phyloP scores from a whole-genome alignment of 2,888 invertebrate genomes.

The Cryptocheilus praepositus region DNA sequence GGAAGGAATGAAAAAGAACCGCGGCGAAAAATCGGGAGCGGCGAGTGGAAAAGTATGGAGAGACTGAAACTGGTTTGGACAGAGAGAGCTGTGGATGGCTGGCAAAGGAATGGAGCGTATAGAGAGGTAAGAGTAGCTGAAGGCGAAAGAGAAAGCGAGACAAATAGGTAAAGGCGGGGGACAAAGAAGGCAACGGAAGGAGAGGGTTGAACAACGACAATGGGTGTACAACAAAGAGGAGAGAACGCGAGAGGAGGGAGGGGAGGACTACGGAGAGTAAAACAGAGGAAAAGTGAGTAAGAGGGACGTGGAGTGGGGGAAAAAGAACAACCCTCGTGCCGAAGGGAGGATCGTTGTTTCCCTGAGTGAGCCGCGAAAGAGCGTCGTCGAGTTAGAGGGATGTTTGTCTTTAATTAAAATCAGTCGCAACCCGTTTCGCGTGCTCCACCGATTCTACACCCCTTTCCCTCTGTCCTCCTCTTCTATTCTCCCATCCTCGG shows the following conservation, averaged over 20 bases:
- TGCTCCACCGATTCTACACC: conserved; percentile 21
- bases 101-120: background rate
- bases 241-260: conserved; percentile 3
- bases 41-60: background rate
- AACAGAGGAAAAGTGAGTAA: conserved; percentile 6
- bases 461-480: conserved; percentile 1
- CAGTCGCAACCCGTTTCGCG: conserved; percentile 56
- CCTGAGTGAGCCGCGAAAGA: conserved; percentile 52
- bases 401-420: conserved; percentile 74
- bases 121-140: background rate
- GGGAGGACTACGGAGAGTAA: background rate
- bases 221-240: conserved; percentile 27
- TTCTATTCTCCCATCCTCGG: background rate
- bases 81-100: background rate
- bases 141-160: background rate
- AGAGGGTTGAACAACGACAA: background rate
- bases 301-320: conserved; percentile 19
- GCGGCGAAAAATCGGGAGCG: background rate
- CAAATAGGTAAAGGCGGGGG: background rate
- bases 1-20: conserved; percentile 24
- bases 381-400: conserved; percentile 58
- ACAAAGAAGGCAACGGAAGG: background rate
- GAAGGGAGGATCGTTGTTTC: conserved; percentile 47
- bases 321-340: conserved; percentile 41
- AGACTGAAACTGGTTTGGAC: too few relatives aligned